Conservation (phyloP, 2,888 invertebrate species). For the Pterobdella sp. region DNA sequence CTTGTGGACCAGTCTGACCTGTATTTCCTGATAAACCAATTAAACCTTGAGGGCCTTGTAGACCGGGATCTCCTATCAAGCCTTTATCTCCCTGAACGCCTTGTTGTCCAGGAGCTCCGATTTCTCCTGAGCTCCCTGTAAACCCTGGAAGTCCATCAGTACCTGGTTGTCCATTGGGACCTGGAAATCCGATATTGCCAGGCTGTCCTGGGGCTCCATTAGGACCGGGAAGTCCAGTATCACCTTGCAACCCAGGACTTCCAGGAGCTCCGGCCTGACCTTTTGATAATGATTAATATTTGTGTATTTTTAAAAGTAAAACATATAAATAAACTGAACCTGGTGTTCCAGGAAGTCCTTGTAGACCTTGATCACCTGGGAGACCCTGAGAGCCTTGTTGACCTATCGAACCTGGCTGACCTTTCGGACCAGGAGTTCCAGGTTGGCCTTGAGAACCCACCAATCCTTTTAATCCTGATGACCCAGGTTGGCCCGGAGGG, state of each 20-base stretch:
- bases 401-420: constrained; percentile 23
- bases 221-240: constrained; percentile 12
- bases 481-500: constrained; percentile 30
- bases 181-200: constrained; percentile 22
- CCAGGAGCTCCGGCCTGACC: constrained; percentile 25
- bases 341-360: background rate
- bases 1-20: constrained; percentile 22
- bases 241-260: background rate
- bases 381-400: background rate
- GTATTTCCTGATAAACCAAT: constrained; percentile 26
- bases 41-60: constrained; percentile 29
- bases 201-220: constrained; percentile 16
- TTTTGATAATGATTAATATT: background rate
- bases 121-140: constrained; percentile 26
- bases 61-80: constrained; percentile 29
- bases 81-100: constrained; percentile 33
- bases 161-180: constrained; percentile 12
- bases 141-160: constrained; percentile 32
- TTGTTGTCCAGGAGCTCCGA: constrained; percentile 26
- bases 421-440: constrained; percentile 34
- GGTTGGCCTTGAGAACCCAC: constrained; percentile 29
- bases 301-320: background rate
- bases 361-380: background rate
- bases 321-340: background rate
- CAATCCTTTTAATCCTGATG: constrained; percentile 19